A percentile compares a stretch with the other conserved stretches of the same genome.
phyloP scores from a whole-genome alignment of 1,140 invertebrate species.

The Hormaphis cornu region DNA sequence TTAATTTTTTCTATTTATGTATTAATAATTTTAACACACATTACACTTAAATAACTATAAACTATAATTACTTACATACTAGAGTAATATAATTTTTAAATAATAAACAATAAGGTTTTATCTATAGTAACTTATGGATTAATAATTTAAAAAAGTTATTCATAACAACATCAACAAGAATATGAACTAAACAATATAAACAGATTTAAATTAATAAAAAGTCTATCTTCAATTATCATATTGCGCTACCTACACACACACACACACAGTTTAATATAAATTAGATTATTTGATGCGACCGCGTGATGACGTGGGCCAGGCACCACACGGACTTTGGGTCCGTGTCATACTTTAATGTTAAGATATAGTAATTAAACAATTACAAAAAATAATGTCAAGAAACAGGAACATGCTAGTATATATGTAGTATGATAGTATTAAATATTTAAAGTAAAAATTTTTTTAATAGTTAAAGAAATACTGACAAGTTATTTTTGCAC shows the following conservation, averaged over 20 bases:
- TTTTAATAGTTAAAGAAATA: conserved; percentile 14
- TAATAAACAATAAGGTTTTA: conserved; percentile 5
- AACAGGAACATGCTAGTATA: conserved; percentile 26
- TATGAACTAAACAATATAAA: conserved; percentile 30
- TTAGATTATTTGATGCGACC: not conserved
- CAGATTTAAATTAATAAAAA: conserved; percentile 28
- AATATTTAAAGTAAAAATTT: conserved; percentile 17
- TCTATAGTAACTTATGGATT: conserved; percentile 11
- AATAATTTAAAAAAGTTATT: conserved; percentile 2
- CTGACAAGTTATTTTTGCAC: conserved; percentile 24
- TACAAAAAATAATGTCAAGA: not conserved
- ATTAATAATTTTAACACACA: conserved; percentile 6
- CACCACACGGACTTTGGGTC: too few species aligned
- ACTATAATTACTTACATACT: not conserved
- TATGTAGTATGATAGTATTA: conserved; percentile 24
- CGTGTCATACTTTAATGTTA: too few species aligned
- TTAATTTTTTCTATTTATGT: not conserved
- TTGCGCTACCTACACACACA: too few species aligned
- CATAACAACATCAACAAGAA: conserved; percentile 31
- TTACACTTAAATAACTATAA: conserved; percentile 7
- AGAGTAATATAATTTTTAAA: conserved; percentile 15
- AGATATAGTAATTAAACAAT: too few species aligned
- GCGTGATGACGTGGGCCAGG: too few species aligned
- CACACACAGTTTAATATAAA: conserved; percentile 7
- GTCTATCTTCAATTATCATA: conserved; percentile 27